Evolutionary conservation across 2,888 invertebrate genomes (phyloP).

Genomic region (Amblyjoppa fuscipennis): DNA sequence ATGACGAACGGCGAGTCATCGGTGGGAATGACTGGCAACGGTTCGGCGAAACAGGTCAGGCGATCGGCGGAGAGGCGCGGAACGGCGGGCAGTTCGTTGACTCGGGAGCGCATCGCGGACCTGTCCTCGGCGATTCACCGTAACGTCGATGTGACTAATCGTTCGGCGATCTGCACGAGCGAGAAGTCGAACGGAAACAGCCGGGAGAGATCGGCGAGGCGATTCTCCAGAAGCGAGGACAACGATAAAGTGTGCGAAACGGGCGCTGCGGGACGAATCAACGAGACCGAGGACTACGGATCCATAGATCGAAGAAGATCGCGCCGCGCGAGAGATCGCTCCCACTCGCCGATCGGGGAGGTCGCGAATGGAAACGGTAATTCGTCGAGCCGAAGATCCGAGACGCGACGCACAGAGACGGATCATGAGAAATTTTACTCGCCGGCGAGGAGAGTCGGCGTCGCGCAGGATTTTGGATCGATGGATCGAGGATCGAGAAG

Average conservation of each 20-base stretch:
- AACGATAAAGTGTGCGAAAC: constrained; percentile 38
- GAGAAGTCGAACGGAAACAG: constrained; percentile 46
- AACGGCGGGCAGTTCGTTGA: constrained; percentile 62
- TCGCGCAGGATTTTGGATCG: constrained; percentile 30
- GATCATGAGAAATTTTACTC: constrained; percentile 37
- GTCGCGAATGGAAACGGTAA: constrained; percentile 41
- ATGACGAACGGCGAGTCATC: constrained; percentile 69
- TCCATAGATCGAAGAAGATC: constrained; percentile 53
- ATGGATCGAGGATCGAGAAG: constrained; percentile 70
- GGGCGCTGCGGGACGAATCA: constrained; percentile 1
- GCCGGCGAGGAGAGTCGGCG: constrained; percentile 17
- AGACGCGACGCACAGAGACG: neutral
- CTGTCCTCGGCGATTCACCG: constrained; percentile 23
- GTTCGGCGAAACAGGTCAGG: constrained; percentile 70
- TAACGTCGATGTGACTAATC: constrained; percentile 36
- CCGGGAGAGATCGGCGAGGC: constrained; percentile 46
- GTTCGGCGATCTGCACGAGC: constrained; percentile 32
- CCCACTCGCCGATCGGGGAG: constrained; percentile 53
- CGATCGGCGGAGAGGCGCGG: constrained; percentile 62
- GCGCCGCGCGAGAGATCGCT: constrained; percentile 65
- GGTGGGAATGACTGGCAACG: constrained; percentile 62
- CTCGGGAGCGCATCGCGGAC: constrained; percentile 62
- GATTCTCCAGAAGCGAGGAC: constrained; percentile 49
- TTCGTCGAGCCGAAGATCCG: constrained; percentile 27
- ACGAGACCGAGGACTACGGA: constrained; percentile 47